Conservation (phyloP, 2,113 vertebrate species). For the Microtus oregoni region DNA sequence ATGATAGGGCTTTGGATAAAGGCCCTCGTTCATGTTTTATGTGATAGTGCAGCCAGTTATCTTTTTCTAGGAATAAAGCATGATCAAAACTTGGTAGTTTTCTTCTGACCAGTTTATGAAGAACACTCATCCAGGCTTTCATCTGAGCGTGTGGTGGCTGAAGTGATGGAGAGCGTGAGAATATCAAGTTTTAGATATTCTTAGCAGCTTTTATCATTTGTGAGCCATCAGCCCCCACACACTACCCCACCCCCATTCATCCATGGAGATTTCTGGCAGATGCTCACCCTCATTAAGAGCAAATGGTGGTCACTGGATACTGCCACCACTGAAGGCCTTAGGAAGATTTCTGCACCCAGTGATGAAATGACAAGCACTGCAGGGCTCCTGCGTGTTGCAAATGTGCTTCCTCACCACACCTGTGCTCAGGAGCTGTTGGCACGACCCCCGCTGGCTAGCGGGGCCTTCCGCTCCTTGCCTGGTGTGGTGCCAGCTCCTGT, state of each 20-base stretch:
- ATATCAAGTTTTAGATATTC: not conserved
- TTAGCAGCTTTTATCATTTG: conserved; percentile 19
- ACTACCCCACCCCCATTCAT: not conserved
- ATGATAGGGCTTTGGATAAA: conserved; percentile 19
- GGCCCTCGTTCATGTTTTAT: not conserved
- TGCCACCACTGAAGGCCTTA: not conserved
- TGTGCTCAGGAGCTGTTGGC: not conserved
- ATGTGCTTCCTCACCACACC: not conserved
- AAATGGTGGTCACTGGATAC: not conserved
- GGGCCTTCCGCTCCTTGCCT: not conserved
- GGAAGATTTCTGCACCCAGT: not conserved
- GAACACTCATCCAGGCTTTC: not conserved
- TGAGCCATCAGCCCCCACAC: not conserved
- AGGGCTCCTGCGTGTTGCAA: not conserved
- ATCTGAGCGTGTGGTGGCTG: not conserved
- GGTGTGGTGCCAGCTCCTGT: not conserved
- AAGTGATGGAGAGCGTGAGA: not conserved
- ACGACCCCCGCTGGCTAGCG: accelerated
- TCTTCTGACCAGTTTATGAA: conserved; percentile 26
- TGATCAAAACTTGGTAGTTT: conserved; percentile 3
- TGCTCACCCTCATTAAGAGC: not conserved
- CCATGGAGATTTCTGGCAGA: not conserved
- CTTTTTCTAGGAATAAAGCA: not conserved
- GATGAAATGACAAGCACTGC: not conserved
- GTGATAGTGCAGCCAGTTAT: not conserved